Evolutionary conservation across 2,888 invertebrate species (phyloP).

Genomic region (Apamea monoglypha): DNA sequence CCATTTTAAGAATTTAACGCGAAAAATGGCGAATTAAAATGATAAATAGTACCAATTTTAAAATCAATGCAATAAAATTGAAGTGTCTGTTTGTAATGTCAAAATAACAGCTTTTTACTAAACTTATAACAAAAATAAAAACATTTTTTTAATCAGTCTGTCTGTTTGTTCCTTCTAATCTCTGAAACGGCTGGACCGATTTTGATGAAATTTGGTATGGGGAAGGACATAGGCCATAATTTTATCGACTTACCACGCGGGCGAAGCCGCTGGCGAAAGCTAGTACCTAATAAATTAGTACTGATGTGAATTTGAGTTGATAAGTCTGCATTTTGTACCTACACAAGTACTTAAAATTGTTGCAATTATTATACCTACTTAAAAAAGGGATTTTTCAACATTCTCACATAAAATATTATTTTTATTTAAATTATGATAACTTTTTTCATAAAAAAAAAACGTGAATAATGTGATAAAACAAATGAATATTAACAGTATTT

Average conservation of each 20-base stretch:
- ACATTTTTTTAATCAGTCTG: too few species aligned
- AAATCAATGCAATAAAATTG: background rate
- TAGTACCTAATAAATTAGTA: background rate
- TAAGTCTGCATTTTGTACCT: slow-evolving; percentile 5
- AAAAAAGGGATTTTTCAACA: background rate
- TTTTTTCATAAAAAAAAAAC: slow-evolving; percentile 6
- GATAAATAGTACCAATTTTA: background rate
- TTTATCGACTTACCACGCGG: background rate
- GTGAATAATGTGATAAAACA: slow-evolving; percentile 38
- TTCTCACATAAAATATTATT: background rate
- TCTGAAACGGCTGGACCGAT: background rate
- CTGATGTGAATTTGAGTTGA: background rate
- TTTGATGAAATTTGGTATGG: background rate
- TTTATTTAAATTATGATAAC: background rate
- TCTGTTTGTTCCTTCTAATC: too few species aligned
- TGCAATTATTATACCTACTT: background rate
- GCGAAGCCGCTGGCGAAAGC: background rate
- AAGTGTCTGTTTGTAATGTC: background rate
- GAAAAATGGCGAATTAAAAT: background rate
- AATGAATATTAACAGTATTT: slow-evolving; percentile 43
- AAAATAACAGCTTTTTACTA: too few species aligned
- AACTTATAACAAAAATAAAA: too few species aligned
- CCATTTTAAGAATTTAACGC: background rate
- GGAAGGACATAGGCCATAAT: background rate
- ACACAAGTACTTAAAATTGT: slow-evolving; percentile 1